Base-by-base conservation (phyloP, 2,113 vertebrate genomes). In the Chrysochloris asiatica region DNA sequence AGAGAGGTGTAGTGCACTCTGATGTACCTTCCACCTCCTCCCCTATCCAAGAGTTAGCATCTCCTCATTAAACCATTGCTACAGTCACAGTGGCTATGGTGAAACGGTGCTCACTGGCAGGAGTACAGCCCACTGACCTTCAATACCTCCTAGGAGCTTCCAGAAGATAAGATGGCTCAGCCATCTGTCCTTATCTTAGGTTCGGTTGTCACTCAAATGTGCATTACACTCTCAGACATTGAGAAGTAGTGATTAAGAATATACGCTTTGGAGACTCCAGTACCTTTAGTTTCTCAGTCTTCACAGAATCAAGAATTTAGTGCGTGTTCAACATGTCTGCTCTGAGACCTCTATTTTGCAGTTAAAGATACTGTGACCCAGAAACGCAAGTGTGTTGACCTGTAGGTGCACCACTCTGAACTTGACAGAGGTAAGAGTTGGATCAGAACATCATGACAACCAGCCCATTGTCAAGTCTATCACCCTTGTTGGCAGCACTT, bases 21-120 rank as follows among this genome's bases (percentile, higher is more conserved):
- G 33, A 24, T 48, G 4, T 1, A 6, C 8, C 19, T n/a, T 76
- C 36, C 21, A 38, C 4, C 28, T 11, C 30, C 1, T 52, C 4
- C 24, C 54, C 30, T 9, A 3, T 8, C 3, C 17, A 56, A 17
- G 4, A 14, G 33, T 77, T 30, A 56, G 13, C 33, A 0, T 38
- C 26, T 6, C 11, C 41, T 38, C 45, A 5, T 2, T 36, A 10
- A 4, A 56, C 19, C 12, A 6, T 36, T 71, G 38, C n/a, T 45
- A 21, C n/a, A 3, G 8, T 22, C 24, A 24, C 3, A 0, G 30
- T 8, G 80, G 19, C 19, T 38, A 5, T 13, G 1, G 17, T 17
- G 7, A 4, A 28, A 2, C 43, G 52, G 7, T 56, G 10, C 14
- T 48, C 21, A 2, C 33, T 45, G 33, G 8, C 4, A 47, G 36